Evolutionary conservation across 2,888 invertebrate species (phyloP).

Genomic region (Ligdia adustata): DNA sequence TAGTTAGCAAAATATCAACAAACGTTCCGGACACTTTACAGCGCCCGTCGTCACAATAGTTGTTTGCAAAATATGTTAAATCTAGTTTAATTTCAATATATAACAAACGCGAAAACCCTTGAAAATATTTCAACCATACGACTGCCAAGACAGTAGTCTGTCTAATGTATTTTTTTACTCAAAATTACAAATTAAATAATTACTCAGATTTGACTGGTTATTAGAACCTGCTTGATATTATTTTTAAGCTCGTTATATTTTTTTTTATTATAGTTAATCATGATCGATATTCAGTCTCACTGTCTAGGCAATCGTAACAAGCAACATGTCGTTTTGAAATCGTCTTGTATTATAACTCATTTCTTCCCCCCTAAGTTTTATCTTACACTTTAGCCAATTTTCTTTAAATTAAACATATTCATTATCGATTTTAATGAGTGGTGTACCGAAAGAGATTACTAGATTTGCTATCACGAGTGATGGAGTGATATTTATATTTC

Average conservation of each 20-base stretch:
- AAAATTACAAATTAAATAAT: too few relatives aligned
- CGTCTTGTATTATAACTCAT: slow-evolving; percentile 62
- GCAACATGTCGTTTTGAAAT: slow-evolving; percentile 49
- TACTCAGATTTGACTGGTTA: too few relatives aligned
- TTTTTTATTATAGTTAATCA: not conserved
- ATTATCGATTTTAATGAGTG: slow-evolving; percentile 66
- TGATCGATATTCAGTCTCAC: slow-evolving; percentile 32
- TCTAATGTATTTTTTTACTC: too few relatives aligned
- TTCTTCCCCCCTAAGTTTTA: slow-evolving; percentile 58
- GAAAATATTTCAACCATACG: too few relatives aligned
- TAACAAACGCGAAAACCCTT: too few relatives aligned
- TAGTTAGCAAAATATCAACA: too few relatives aligned
- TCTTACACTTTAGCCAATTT: slow-evolving; percentile 68
- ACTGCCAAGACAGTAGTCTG: slow-evolving; percentile 42
- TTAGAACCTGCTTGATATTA: too few relatives aligned
- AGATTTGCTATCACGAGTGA: slow-evolving; percentile 54
- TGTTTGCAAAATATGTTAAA: too few relatives aligned
- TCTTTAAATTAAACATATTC: slow-evolving; percentile 64
- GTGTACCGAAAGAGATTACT: slow-evolving; percentile 54
- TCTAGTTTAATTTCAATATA: too few relatives aligned
- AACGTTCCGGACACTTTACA: too few relatives aligned
- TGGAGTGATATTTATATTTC: slow-evolving; percentile 43
- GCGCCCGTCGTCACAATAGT: too few relatives aligned
- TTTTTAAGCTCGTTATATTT: too few relatives aligned
- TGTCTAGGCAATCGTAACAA: slow-evolving; percentile 47